Conservation (phyloP, 2,113 vertebrate species). For the Oncorhynchus keta region DNA sequence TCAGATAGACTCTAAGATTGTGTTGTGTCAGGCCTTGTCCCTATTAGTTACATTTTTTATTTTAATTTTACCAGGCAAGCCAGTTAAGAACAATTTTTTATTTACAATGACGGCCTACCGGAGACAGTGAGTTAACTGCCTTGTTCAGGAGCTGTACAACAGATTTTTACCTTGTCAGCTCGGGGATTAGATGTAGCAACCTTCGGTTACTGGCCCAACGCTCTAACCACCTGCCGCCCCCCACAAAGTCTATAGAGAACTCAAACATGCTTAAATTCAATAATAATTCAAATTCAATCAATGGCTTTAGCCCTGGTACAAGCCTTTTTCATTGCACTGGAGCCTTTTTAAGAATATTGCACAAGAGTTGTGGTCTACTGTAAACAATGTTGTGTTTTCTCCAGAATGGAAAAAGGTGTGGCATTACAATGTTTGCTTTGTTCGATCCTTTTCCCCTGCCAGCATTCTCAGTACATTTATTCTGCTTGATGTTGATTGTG, state of each 20-base stretch:
- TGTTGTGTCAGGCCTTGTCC: no score
- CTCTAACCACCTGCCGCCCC: no score
- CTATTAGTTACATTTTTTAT: not conserved
- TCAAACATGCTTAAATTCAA: not conserved
- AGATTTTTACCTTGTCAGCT: no score
- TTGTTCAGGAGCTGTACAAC: no score
- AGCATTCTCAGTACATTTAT: not conserved
- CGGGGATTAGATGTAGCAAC: no score
- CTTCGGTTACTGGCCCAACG: no score
- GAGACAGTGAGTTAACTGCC: no score
- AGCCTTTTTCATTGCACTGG: no score
- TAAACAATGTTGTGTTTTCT: slow-evolving; percentile 10
- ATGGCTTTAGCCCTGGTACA: not conserved
- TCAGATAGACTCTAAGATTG: not conserved
- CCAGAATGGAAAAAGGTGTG: slow-evolving; percentile 1
- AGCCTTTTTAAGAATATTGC: not conserved
- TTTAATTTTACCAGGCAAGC: no score
- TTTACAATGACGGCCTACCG: no score
- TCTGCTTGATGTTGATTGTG: not conserved
- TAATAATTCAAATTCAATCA: not conserved
- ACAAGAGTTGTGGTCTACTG: not conserved
- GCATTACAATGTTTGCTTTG: slow-evolving; percentile 20
- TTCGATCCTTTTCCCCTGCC: not conserved
- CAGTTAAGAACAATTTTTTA: no score
- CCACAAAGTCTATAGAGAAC: no score